These are phyloP conservation scores for Cyphomyrmex costatus DNA, from an alignment of 1,140 invertebrate species.

Conservation along the genomic window DNA sequence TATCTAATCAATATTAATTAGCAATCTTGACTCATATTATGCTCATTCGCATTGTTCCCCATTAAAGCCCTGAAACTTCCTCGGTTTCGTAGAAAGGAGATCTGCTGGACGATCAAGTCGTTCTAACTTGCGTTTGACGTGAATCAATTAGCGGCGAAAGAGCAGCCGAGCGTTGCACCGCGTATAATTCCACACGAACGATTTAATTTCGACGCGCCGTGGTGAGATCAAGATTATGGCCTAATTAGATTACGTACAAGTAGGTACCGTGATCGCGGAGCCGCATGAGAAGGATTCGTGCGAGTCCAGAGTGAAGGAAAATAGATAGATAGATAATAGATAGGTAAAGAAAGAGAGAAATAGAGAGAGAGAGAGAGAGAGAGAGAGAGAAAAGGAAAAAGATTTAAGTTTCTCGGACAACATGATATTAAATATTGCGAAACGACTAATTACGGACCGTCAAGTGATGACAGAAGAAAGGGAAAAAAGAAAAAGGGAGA, in stretches of 20 bases:
- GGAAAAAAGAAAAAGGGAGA: neutral
- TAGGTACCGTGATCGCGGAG: neutral
- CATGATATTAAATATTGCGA: constrained; percentile 18
- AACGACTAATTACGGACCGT: constrained; percentile 62
- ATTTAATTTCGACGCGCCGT: constrained; percentile 55
- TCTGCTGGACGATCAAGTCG: constrained; percentile 32
- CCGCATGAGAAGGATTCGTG: constrained; percentile 20
- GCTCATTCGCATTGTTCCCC: neutral
- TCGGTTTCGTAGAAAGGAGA: constrained; percentile 1
- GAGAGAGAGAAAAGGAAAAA: neutral
- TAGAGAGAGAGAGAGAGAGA: neutral
- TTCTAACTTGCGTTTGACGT: constrained; percentile 41
- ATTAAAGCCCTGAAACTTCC: constrained; percentile 5
- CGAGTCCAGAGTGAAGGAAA: neutral
- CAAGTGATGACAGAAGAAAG: constrained; percentile 38
- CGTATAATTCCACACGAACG: constrained; percentile 54
- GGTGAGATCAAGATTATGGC: constrained; percentile 50
- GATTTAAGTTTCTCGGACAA: constrained; percentile 1
- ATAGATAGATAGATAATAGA: neutral
- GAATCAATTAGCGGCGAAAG: constrained; percentile 54
- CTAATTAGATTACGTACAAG: constrained; percentile 53
- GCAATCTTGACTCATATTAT: neutral
- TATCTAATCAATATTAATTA: neutral
- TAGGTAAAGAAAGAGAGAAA: neutral
- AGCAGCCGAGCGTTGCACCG: constrained; percentile 47